Percentiles rank a stretch among this genome's conserved stretches.
phyloP scores from a whole-genome alignment of 1,140 invertebrate genomes.

The Lordiphosa mommai region DNA sequence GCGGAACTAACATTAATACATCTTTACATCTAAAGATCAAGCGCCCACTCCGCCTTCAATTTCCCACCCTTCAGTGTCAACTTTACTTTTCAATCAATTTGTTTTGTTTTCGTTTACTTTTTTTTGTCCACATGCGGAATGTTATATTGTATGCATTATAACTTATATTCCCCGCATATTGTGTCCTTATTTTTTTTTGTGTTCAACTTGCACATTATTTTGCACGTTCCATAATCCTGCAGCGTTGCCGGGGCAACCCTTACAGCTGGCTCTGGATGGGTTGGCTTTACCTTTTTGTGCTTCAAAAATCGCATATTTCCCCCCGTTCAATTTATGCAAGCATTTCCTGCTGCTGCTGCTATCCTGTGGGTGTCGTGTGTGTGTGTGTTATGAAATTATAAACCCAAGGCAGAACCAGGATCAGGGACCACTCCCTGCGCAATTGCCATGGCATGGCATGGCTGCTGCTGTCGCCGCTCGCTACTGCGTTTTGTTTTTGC shows the following conservation, averaged over 20 bases:
- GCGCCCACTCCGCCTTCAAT: neutral
- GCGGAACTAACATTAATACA: too few species aligned
- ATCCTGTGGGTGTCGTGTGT: conserved; percentile 19
- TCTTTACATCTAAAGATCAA: neutral
- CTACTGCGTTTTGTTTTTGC: conserved; percentile 47
- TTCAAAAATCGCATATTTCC: conserved; percentile 47
- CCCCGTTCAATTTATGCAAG: conserved; percentile 47
- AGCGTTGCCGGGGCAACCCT: conserved; percentile 35
- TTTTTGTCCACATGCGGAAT: neutral
- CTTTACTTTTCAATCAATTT: conserved; percentile 3
- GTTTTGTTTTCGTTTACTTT: neutral
- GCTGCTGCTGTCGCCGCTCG: conserved; percentile 22
- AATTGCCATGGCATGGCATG: neutral
- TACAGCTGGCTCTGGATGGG: conserved; percentile 29
- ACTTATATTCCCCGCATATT: conserved; percentile 5
- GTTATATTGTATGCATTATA: conserved; percentile 8
- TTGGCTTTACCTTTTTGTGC: conserved; percentile 46
- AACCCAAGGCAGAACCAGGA: conserved; percentile 31
- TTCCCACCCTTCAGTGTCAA: conserved; percentile 13
- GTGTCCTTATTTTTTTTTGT: conserved; percentile 2
- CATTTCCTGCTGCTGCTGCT: too few species aligned
- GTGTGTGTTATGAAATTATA: conserved; percentile 62
- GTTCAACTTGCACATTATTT: conserved; percentile 4
- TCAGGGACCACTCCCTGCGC: conserved; percentile 40
- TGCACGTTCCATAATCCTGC: conserved; percentile 15